These are phyloP conservation scores for Ips nitidus DNA, from an alignment of 1,140 invertebrate genomes.

Conservation along the genomic window DNA sequence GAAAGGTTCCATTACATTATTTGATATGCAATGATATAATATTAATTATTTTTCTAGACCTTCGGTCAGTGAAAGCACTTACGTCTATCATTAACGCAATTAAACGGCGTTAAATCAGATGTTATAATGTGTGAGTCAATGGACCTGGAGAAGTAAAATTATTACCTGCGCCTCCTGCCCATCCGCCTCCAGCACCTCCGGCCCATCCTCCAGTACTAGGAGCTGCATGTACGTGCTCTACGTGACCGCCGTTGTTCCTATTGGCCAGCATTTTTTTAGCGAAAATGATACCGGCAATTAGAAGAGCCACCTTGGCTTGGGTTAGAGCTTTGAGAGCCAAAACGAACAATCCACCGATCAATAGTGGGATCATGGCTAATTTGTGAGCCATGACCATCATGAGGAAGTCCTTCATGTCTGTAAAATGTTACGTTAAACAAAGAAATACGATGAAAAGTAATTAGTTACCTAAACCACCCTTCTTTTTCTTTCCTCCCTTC, in stretches of 20 bases:
- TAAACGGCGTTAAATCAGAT: neutral
- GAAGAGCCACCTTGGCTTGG: slow-evolving; percentile 73
- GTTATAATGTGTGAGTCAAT: neutral
- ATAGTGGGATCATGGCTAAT: slow-evolving; percentile 71
- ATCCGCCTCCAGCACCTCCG: slow-evolving; percentile 46
- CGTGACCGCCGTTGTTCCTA: slow-evolving; percentile 58
- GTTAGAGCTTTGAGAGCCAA: slow-evolving; percentile 75
- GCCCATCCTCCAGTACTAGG: slow-evolving; percentile 50
- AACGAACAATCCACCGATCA: slow-evolving; percentile 71
- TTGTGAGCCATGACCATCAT: slow-evolving; percentile 76
- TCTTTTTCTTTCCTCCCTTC: slow-evolving; percentile 13
- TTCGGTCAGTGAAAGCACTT: no score
- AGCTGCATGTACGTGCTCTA: slow-evolving; percentile 61
- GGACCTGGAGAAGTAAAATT: neutral
- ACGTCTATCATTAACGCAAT: no score
- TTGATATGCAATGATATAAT: neutral
- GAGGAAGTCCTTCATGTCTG: slow-evolving; percentile 78
- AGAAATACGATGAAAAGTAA: neutral
- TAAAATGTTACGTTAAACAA: neutral
- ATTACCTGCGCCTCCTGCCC: neutral
- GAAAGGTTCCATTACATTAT: neutral
- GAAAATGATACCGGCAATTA: slow-evolving; percentile 73
- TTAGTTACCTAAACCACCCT: slow-evolving; percentile 11
- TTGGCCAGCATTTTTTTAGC: slow-evolving; percentile 71
- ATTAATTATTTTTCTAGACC: no score